These are phyloP conservation scores for Sorex araneus DNA, from an alignment of 2,113 vertebrate genomes.

Conservation along the genomic window DNA sequence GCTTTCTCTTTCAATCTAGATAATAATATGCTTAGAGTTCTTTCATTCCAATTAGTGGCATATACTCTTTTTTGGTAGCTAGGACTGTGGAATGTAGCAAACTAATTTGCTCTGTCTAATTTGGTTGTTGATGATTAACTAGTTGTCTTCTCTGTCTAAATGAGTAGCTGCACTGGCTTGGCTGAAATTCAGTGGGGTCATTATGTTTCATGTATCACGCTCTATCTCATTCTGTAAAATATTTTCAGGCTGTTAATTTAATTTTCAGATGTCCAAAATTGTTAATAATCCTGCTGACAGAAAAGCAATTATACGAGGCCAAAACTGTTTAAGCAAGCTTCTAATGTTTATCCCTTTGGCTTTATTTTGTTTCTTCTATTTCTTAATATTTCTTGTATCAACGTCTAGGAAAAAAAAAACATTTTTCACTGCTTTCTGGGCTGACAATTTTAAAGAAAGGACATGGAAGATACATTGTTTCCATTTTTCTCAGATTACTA, in stretches of 20 bases:
- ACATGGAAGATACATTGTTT: constrained; percentile 4
- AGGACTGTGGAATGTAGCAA: constrained; percentile 84
- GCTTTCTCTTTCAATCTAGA: constrained; percentile 66
- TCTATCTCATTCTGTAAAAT: constrained; percentile 83
- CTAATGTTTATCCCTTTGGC: constrained; percentile 80
- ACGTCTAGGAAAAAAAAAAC: constrained; percentile 53
- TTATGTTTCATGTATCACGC: constrained; percentile 83
- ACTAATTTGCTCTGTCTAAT: constrained; percentile 87
- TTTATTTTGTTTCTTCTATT: constrained; percentile 79
- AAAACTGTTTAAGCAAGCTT: constrained; percentile 80
- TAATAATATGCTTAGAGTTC: constrained; percentile 73
- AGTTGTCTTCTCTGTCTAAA: constrained; percentile 85
- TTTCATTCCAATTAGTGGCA: constrained; percentile 85
- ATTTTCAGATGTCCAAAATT: constrained; percentile 84
- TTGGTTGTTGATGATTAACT: constrained; percentile 87
- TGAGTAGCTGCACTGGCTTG: constrained; percentile 75
- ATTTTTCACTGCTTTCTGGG: constrained; percentile 68
- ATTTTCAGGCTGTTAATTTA: constrained; percentile 85
- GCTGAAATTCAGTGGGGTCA: constrained; percentile 85
- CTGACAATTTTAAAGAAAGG: not conserved
- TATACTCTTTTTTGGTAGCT: constrained; percentile 80
- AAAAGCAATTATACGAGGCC: constrained; percentile 81
- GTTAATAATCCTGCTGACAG: constrained; percentile 83
- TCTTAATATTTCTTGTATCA: constrained; percentile 70
- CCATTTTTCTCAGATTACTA: constrained; percentile 50